Base-by-base conservation (phyloP, 2,888 invertebrate species). In the Bombylius discolor region DNA sequence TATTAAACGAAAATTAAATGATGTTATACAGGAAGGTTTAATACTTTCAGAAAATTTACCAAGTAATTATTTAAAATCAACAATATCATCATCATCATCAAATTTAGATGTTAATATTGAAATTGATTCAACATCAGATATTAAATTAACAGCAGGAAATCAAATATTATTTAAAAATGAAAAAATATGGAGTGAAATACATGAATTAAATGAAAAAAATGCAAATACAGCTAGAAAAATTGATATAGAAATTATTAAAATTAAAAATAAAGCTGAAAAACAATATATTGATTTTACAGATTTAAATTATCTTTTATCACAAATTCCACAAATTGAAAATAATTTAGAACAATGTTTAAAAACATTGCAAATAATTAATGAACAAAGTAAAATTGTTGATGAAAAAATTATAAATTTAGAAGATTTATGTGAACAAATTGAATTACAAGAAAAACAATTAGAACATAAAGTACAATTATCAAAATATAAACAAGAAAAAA, bases 91-190 rank as follows among this genome's bases (percentile, higher is more conserved):
- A 7, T 42, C 47, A 7, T 31, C 51, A 4, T 51, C 59, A 8
- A 53, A 58, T 9, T 52, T 61, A 7, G 63, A 67, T 4, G 56
- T 68, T 5, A 67, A 65, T 3, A 49, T 70, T n/a, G 39, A 42
- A 11, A 11, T 4, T 42, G 12, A 8, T 42, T 11, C 39, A 11
- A 67, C 70, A 6, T 54, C 62, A 3, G 66, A 70, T 45, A 64
- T 75, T 2, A 77, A 78, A 63, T 67, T 74, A 50, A 76, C 80
- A 66, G 83, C 83, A 5, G 85, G 85, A 4, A 79, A 81, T 34
- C 79, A 80, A 63, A 68, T 85, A 49, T 67, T 86, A 49, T 76
- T 79, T 53, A 79, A 81, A 64, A 85, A 81, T 67, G 84, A 85
- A 68, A 73, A 79, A 47, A 77, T 80, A 56, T 86, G 85, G 85